Base-by-base conservation (phyloP, 2,888 invertebrate species). In the Oligia fasciuncula region DNA sequence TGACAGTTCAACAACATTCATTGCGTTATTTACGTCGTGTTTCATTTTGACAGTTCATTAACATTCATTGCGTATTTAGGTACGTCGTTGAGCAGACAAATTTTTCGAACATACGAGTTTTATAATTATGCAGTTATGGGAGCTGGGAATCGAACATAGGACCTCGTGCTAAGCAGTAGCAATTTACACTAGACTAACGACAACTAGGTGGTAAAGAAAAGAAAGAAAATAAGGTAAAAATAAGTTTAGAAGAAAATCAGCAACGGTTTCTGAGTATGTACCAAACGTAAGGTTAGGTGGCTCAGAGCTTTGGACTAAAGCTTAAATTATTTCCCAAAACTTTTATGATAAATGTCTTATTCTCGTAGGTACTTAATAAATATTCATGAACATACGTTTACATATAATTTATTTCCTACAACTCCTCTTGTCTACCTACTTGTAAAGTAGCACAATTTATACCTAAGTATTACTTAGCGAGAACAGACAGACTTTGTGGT, bases 251-350 rank as follows among this genome's bases (percentile, higher is more conserved):
- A 6, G 23, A 78, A 49, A 66, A 62, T 40, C 13, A 40, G 49
- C 46, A 63, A 63, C 23, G 4, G 13, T 23, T 46, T 13, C 5
- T 13, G n/a, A 19, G 46, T 43, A 9, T 9, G 9, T 29, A 60
- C 3, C 9, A 35, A 57, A n/a, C 13, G 8, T 40, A 54, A 54
- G 54, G 17, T 19, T 5, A 60, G 23, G 62, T 51, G 49, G 19
- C 63, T n/a, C 43, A 8, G 46, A 68, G 70, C 73, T 83, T 65
- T 65, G 54, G 57, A 68, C 40, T 13, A 73, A 84, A 74, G 79
- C 76, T 72, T 68, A n/a, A n/a, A n/a, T n/a, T n/a, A 76, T 35
- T 86, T 85, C 85, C 23, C 46, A 83, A 86, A 79, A 86, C 23
- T 86, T 82, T 68, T 73, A 54, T 86, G 86, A 86, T 76, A 66